Evolutionary conservation across 2,113 vertebrate species (phyloP).

Genomic region (Gavialis gangeticus): DNA sequence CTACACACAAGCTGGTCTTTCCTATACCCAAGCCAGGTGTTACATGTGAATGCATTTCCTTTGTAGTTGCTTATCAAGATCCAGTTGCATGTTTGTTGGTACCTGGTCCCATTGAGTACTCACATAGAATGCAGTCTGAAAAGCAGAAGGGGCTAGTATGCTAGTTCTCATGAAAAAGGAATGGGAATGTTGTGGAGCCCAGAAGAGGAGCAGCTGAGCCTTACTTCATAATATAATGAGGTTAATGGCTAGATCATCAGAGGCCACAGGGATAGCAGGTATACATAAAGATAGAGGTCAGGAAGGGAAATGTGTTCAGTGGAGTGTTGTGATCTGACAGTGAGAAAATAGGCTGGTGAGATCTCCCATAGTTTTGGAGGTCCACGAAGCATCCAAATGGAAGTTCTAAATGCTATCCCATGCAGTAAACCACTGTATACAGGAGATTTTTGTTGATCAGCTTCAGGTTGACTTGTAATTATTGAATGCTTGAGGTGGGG

Average conservation of each 20-base stretch:
- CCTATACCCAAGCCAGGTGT: background rate
- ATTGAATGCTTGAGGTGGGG: background rate
- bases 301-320: background rate
- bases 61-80: background rate
- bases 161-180: background rate
- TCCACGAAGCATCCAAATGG: background rate
- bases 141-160: background rate
- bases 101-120: background rate
- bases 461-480: background rate
- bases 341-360: background rate
- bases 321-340: background rate
- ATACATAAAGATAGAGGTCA: background rate
- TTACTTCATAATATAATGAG: background rate
- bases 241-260: background rate
- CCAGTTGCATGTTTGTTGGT: background rate
- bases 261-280: background rate
- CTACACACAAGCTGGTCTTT: background rate
- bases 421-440: background rate
- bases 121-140: background rate
- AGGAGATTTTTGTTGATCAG: background rate
- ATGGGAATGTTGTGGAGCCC: background rate
- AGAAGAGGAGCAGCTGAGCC: background rate
- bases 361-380: background rate
- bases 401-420: background rate
- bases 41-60: background rate